These are phyloP conservation scores for Drosophila miranda DNA, from an alignment of 1,140 invertebrate species.

Conservation along the genomic window DNA sequence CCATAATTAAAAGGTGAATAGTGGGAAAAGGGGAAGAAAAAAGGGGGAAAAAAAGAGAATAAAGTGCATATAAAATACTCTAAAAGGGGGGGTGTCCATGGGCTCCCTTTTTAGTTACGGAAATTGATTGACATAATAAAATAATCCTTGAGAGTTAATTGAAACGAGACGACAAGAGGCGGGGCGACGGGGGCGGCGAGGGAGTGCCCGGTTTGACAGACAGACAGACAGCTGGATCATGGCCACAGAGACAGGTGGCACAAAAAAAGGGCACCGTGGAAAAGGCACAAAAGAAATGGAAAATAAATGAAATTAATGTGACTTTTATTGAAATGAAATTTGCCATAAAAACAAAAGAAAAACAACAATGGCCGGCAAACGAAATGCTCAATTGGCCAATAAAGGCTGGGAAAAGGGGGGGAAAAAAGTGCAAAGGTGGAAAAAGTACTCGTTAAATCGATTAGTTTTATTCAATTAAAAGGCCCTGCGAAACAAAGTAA, in stretches of 20 bases:
- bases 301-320: constrained; percentile 77
- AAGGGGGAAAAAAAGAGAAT: constrained; percentile 7
- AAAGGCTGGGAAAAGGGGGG: neutral
- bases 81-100: neutral
- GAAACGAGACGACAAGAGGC: constrained; percentile 62
- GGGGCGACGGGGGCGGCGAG: neutral
- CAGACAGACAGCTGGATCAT: constrained; percentile 46
- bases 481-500: constrained; percentile 33
- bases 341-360: constrained; percentile 52
- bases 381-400: constrained; percentile 36
- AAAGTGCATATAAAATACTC: constrained; percentile 24
- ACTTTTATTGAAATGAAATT: constrained; percentile 79
- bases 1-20: constrained; percentile 35
- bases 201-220: constrained; percentile 10
- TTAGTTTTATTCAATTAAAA: constrained; percentile 28
- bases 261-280: constrained; percentile 27
- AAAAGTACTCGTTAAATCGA: constrained; percentile 39
- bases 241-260: constrained; percentile 49
- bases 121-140: constrained; percentile 81
- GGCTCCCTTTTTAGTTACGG: constrained; percentile 65
- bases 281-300: constrained; percentile 26
- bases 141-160: constrained; percentile 79
- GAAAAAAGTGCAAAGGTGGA: too few relatives aligned
- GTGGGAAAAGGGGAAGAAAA: constrained; percentile 8
- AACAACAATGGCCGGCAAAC: constrained; percentile 2